Percentiles rank a stretch among this genome's conserved stretches.
Conservation (phyloP, 1,140 invertebrate genomes). For the Caerostris darwini region DNA sequence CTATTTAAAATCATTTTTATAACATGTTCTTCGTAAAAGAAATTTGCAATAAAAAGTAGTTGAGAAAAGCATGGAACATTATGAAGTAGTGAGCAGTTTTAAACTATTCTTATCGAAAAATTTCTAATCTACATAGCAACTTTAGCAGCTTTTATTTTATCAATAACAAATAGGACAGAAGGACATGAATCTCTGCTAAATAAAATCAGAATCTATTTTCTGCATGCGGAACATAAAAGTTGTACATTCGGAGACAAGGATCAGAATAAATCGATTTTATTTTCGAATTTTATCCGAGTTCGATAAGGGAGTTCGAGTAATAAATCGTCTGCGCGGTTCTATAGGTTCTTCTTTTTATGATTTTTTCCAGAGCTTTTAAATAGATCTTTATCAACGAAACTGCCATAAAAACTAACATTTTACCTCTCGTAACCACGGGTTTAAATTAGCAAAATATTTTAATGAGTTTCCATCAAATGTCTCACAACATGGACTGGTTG, state of each 20-base stretch:
- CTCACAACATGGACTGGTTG: background rate
- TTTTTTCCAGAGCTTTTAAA: constrained; percentile 15
- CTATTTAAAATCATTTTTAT: no score
- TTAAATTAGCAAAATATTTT: background rate
- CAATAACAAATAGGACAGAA: background rate
- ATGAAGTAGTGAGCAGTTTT: background rate
- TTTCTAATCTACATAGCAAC: no score
- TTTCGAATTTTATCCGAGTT: constrained; percentile 18
- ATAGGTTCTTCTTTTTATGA: constrained; percentile 6
- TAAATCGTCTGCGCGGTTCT: background rate
- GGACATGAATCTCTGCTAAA: background rate
- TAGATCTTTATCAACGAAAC: constrained; percentile 16
- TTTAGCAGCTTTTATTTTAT: background rate
- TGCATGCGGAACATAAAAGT: background rate
- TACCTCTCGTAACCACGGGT: background rate
- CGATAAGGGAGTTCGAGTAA: constrained; percentile 24
- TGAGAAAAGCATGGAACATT: background rate
- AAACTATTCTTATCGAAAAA: background rate
- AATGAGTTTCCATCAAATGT: background rate
- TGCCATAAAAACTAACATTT: constrained; percentile 8
- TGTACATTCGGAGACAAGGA: background rate
- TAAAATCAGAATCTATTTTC: background rate
- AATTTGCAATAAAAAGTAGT: background rate
- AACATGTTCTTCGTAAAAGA: no score
- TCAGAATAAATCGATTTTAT: constrained; percentile 16